phyloP scores from a whole-genome alignment of 92 coral and sea anemone species.

The Phenganax marumi region DNA sequence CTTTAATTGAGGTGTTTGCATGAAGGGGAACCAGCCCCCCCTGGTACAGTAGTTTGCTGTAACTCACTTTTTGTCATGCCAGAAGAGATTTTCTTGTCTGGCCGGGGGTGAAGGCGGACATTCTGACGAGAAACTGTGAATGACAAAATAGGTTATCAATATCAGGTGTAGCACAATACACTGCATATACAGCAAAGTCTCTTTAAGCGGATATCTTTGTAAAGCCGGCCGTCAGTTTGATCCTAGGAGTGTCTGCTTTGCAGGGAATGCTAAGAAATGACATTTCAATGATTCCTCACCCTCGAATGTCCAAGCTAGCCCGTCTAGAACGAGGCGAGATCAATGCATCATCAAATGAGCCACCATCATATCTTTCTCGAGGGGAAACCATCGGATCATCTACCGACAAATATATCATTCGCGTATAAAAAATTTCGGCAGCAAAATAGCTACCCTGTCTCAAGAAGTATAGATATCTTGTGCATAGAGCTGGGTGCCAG shows the following conservation, averaged over 20 bases:
- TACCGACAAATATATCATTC: neutral
- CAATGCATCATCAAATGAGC: slow-evolving; percentile 78
- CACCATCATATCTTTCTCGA: slow-evolving; percentile 87
- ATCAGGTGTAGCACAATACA: neutral
- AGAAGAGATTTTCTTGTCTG: slow-evolving; percentile 83
- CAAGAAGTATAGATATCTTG: too few species aligned
- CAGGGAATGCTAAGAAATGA: slow-evolving; percentile 2
- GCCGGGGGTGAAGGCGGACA: slow-evolving; percentile 99
- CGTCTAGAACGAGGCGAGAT: slow-evolving; percentile 95
- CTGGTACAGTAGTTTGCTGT: neutral
- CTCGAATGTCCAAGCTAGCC: slow-evolving; percentile 80
- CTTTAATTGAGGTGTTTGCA: too few species aligned
- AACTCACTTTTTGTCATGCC: slow-evolving; percentile 93
- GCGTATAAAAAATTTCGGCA: neutral
- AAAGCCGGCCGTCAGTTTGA: neutral
- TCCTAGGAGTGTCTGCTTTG: neutral
- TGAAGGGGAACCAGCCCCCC: too few species aligned
- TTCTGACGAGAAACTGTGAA: slow-evolving; percentile 64
- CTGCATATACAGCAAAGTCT: too few species aligned
- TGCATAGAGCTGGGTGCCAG: too few species aligned
- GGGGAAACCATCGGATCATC: slow-evolving; percentile 85
- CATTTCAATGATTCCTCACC: slow-evolving; percentile 44
- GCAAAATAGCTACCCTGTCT: neutral
- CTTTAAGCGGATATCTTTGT: too few species aligned
- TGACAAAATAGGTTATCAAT: neutral